phyloP scores from a whole-genome alignment of 92 coral and sea anemone genomes.

The Epizoanthus ramosus region DNA sequence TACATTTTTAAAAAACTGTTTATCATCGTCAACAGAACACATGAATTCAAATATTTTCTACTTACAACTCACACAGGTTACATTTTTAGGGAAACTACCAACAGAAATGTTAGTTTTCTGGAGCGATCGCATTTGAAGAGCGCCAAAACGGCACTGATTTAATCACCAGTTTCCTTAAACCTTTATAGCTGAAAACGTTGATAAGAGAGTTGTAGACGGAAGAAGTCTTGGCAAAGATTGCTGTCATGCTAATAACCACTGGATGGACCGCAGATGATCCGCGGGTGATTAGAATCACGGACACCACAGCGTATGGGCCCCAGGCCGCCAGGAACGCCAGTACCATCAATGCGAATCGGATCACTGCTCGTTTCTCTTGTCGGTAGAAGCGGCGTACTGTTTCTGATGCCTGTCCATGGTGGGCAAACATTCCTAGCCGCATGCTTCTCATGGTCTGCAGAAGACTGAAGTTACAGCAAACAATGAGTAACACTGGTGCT shows the following conservation, averaged over 20 bases:
- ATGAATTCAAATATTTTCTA: no score
- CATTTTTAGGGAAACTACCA: not conserved
- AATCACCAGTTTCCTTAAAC: not conserved
- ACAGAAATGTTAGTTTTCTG: not conserved
- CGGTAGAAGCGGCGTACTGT: not conserved
- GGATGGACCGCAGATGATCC: slow-evolving; percentile 22
- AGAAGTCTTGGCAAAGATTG: slow-evolving; percentile 55
- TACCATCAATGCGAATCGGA: slow-evolving; percentile 18
- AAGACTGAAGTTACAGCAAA: not conserved
- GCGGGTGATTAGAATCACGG: slow-evolving; percentile 19
- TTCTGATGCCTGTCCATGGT: not conserved
- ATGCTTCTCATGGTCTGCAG: slow-evolving; percentile 36
- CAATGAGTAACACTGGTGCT: slow-evolving; percentile 23
- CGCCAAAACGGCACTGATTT: not conserved
- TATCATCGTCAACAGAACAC: no score
- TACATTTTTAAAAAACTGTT: no score
- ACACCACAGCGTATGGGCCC: slow-evolving; percentile 57
- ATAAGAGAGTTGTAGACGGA: slow-evolving; percentile 50
- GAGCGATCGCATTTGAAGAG: not conserved
- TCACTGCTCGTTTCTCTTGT: slow-evolving; percentile 12
- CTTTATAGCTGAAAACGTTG: slow-evolving; percentile 44
- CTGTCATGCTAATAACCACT: slow-evolving; percentile 35
- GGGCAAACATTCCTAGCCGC: slow-evolving; percentile 40
- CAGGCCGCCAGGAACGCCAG: slow-evolving; percentile 38
- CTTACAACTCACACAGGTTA: not conserved